These are phyloP conservation scores for Mesoligia furuncula DNA, from an alignment of 2,888 invertebrate species.

Conservation along the genomic window DNA sequence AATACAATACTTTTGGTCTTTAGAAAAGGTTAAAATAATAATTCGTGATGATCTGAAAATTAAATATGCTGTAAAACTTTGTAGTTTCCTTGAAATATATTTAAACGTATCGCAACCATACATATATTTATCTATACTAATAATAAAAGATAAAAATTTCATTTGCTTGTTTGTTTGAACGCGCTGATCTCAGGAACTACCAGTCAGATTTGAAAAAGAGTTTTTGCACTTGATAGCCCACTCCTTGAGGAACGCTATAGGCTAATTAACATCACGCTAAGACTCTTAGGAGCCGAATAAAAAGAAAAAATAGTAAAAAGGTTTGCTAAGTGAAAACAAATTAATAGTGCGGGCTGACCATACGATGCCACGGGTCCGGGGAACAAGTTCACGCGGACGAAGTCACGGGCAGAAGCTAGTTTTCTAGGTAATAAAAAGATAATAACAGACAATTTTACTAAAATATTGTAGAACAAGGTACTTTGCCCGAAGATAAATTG, in stretches of 20 bases:
- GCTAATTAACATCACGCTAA: too few relatives aligned
- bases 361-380: not conserved
- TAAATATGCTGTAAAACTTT: not conserved
- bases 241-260: too few relatives aligned
- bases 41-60: not conserved
- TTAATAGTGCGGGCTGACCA: not conserved
- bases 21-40: not conserved
- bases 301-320: not conserved
- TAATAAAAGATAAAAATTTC: not conserved
- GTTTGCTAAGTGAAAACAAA: not conserved
- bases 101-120: not conserved
- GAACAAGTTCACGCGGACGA: not conserved
- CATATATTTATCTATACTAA: not conserved
- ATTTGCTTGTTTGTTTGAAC: not conserved
- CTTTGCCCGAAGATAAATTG: slow-evolving; percentile 20
- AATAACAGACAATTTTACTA: slow-evolving; percentile 1
- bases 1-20: slow-evolving; percentile 15
- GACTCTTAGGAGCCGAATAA: not conserved
- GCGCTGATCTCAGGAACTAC: not conserved
- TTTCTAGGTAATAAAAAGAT: not conserved
- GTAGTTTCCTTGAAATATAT: not conserved
- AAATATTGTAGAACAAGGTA: slow-evolving; percentile 38
- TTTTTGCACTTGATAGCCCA: too few relatives aligned
- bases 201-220: fast-evolving
- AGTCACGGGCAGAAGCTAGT: not conserved